Base-by-base conservation (phyloP, 2,888 invertebrate genomes). In the Hymenopus coronatus region DNA sequence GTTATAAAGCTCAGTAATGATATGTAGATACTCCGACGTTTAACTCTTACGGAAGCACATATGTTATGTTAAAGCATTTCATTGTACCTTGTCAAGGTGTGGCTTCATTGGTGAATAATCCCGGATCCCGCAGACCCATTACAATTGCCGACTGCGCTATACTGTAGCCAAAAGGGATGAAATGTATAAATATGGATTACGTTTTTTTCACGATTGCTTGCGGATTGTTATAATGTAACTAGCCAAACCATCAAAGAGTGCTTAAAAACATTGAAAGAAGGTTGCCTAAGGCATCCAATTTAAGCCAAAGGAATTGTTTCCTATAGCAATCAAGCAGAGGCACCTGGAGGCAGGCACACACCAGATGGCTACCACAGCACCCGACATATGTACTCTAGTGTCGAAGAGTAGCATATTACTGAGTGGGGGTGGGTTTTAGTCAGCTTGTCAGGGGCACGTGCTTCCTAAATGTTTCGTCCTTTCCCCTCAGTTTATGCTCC, bases 301-400 rank as follows among this genome's bases (percentile, higher is more conserved):
- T 33, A 28, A 70, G 28, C 88, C 88, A 27, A 88, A 54, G 88
- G 84, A 84, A n/a, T 84, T 70, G 28, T 88, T 88, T 88, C 88
- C 84, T 88, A 30, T 70, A 84, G 88, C 88, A 83, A 70, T 84
- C 88, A 84, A 88, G 88, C 88, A 30, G 40, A 28, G 28, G 54
- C 70, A n/a, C 54, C 54, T 70, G 28, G 84, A 70, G 54, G 54
- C 25, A 70, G 20, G 20, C 12, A 27, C 88, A 81, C 83, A 84
- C 40, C 88, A 88, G 88, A 88, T 88, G 88, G 88, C 84, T 46
- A 84, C 83, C 88, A 83, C 46, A 46, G 83, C 83, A 20, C 33
- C 84, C 27, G 88, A 46, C 83, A 83, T 82, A 83, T 83, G 88
- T 83, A 46, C 83, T 33, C 12, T 28, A 83, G 83, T 33, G 40